These are phyloP conservation scores for Corythaixoides concolor DNA, from an alignment of 2,113 vertebrate genomes.

Conservation along the genomic window DNA sequence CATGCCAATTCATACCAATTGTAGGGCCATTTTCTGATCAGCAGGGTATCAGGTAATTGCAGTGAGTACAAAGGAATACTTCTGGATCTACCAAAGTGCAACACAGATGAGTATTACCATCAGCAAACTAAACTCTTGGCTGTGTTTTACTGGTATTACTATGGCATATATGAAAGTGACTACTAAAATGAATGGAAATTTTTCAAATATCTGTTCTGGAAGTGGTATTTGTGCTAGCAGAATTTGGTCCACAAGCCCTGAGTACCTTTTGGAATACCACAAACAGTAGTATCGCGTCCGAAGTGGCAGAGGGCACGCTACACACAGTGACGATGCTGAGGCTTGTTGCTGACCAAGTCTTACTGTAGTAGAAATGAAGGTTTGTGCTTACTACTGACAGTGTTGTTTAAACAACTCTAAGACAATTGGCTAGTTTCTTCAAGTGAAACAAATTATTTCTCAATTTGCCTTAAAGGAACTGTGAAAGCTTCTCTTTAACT, in stretches of 20 bases:
- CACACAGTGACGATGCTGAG: not conserved
- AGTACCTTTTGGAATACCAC: not conserved
- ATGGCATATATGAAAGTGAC: not conserved
- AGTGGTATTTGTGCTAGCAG: constrained; percentile 3
- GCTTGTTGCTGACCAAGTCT: not conserved
- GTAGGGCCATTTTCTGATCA: constrained; percentile 45
- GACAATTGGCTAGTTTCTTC: constrained; percentile 48
- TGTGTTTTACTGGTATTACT: not conserved
- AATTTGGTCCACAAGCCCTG: constrained; percentile 34
- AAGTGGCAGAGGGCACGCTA: not conserved
- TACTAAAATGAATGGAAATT: not conserved
- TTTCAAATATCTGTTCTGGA: not conserved
- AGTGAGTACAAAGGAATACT: not conserved
- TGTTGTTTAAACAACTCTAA: constrained; percentile 28
- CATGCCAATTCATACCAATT: not conserved
- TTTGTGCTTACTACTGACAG: constrained; percentile 35
- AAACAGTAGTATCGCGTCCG: not conserved
- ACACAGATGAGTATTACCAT: not conserved
- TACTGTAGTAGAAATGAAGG: not conserved
- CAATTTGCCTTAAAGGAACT: constrained; percentile 81
- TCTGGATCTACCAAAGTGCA: not conserved
- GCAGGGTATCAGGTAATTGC: constrained; percentile 5
- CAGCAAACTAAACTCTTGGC: not conserved
- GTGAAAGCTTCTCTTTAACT: constrained; percentile 74
- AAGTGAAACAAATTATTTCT: constrained; percentile 66